Evolutionary conservation across 2,797 vertebrate species (phyloP), one percentile per base, ranked within the genome.

Genomic region (Petrocephalus sullivani): DNA sequence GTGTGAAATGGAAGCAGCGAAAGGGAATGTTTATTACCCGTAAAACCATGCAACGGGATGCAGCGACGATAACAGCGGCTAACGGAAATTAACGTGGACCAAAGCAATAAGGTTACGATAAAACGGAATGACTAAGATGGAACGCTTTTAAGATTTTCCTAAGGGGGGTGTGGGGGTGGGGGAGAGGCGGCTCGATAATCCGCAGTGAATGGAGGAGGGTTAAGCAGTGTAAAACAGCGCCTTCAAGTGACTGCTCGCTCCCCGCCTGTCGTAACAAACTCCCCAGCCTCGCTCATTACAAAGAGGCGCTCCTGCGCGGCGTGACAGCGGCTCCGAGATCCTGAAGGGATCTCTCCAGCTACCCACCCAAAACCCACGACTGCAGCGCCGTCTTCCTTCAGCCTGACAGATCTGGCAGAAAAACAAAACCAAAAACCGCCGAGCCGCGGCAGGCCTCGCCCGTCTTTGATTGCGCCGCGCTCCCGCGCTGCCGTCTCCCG

Each of bases 41-140:
- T 28, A 58, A 81, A 56, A 54, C 67, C 85, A 64, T 89, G 86
- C 88, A 87, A 88, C 67, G 89, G 61, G 51, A 84, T 89, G 86
- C 56, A 89, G 88, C 82, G 82, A 89, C 56, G 60, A 83, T 57
- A 41, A 71, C 37, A 87, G 61, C 9, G n/a, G 19, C 71, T 7
- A 56, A 81, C 23, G 0, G 21, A 85, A 86, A 46, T 33, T 57
- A 75, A 53, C 14, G 19, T 46, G 58, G 67, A 19, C 60, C 10
- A 46, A 87, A 58, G 28, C 41, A 71, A 81, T 19, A 61, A 75
- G 51, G 56, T 46, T 64, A 89, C 54, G 61, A n/a, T 46, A 87
- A 28, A 87, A 85, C 21, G 49, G 57, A 67, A 85, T 61, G 54
- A 91, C 21, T 61, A 28, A 56, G 33, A 21, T 60, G 64, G 7